Conservation (phyloP, 2,113 vertebrate genomes). For the Chaetodon trifascialis region DNA sequence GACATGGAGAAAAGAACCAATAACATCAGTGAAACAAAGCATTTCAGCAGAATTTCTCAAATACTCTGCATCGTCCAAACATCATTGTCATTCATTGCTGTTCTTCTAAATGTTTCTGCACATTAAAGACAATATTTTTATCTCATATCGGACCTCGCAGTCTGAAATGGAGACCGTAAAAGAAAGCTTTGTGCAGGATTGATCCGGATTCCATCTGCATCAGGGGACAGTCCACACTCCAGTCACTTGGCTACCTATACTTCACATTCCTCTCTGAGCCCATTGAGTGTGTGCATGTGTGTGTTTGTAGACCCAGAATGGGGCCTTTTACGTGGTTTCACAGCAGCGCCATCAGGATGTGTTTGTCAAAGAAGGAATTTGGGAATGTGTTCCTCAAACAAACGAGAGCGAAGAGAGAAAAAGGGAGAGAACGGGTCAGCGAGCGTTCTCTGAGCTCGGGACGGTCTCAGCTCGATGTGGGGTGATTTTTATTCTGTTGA, state of each 20-base stretch:
- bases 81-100: constrained; percentile 11
- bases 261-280: constrained; percentile 75
- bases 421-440: constrained; percentile 60
- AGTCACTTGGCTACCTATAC: constrained; percentile 72
- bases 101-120: not conserved
- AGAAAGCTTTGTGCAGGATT: constrained; percentile 60
- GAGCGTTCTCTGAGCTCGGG: constrained; percentile 61
- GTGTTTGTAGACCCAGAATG: constrained; percentile 60
- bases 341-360: constrained; percentile 76
- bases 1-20: not conserved
- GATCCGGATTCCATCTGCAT: constrained; percentile 57
- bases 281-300: constrained; percentile 41
- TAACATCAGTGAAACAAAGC: not conserved
- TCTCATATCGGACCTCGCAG: constrained; percentile 18
- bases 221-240: constrained; percentile 53
- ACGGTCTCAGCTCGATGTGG: constrained; percentile 21
- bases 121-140: constrained; percentile 10
- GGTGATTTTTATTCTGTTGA: constrained; percentile 54
- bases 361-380: constrained; percentile 81
- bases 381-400: constrained; percentile 82
- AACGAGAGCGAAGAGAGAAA: constrained; percentile 52
- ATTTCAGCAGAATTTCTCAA: not conserved
- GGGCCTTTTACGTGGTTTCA: constrained; percentile 74
- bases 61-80: not conserved
- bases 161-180: constrained; percentile 38